Percentiles rank a stretch among this genome's conserved stretches.
These are phyloP conservation scores for Neolamprologus sp. DNA, from an alignment of 2,113 vertebrate species.

Conservation along the genomic window DNA sequence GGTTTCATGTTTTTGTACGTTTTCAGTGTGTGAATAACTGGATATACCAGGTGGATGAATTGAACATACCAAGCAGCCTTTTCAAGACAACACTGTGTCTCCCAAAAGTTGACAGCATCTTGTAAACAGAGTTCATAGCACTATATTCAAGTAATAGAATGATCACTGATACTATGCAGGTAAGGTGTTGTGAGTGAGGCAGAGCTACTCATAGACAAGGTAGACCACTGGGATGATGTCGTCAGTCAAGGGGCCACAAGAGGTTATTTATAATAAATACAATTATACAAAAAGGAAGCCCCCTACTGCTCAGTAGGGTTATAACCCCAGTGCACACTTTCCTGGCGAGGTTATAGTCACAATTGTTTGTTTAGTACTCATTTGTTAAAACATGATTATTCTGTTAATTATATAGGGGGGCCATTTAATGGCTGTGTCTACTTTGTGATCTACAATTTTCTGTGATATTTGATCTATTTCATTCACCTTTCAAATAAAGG, in stretches of 20 bases:
- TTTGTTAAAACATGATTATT: background rate
- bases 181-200: constrained; percentile 67
- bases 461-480: background rate
- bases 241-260: background rate
- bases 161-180: constrained; percentile 86
- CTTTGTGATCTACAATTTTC: background rate
- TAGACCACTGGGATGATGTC: background rate
- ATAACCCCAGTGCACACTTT: background rate
- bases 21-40: constrained; percentile 77
- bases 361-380: background rate
- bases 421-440: background rate
- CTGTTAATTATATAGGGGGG: background rate
- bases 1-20: constrained; percentile 83
- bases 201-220: constrained; percentile 33
- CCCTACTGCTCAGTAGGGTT: background rate
- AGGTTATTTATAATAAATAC: background rate
- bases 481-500: background rate
- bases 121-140: constrained; percentile 97
- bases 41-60: constrained; percentile 78
- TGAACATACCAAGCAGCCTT: constrained; percentile 86
- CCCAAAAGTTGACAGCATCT: constrained; percentile 83
- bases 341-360: background rate
- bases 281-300: background rate
- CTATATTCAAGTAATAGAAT: constrained; percentile 98
- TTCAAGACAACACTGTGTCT: constrained; percentile 74